Percentiles rank a stretch among this genome's conserved stretches.
Evolutionary conservation across 2,113 vertebrate species (phyloP).

Genomic region (Danio rerio): DNA sequence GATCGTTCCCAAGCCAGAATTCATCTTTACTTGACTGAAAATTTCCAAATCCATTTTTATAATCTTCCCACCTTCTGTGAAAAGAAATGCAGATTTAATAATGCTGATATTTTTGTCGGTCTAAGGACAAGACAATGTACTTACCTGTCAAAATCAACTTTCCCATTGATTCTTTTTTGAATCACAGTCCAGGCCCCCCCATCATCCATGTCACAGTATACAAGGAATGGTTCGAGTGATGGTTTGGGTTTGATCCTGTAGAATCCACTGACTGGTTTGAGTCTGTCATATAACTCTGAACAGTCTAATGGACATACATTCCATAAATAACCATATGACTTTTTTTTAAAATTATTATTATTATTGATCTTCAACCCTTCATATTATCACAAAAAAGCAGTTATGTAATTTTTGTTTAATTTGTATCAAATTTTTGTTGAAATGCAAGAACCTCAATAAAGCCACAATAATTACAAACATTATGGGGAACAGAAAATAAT

Average conservation of each 20-base stretch:
- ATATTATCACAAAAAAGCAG: no score
- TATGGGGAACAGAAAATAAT: not conserved
- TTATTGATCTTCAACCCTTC: no score
- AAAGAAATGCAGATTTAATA: not conserved
- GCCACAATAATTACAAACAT: no score
- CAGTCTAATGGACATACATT: conserved; percentile 82
- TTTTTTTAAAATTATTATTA: no score
- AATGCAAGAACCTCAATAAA: not conserved
- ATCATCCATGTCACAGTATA: conserved; percentile 89
- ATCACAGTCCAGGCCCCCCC: conserved; percentile 90
- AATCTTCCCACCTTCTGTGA: conserved; percentile 86
- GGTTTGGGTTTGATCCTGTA: conserved; percentile 81
- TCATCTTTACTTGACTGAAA: conserved; percentile 86
- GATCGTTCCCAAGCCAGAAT: conserved; percentile 90
- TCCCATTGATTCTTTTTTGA: conserved; percentile 83
- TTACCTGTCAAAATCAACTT: conserved; percentile 86
- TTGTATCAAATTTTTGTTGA: no score
- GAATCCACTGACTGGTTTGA: conserved; percentile 77
- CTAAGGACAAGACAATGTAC: not conserved
- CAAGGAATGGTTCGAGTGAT: conserved; percentile 81
- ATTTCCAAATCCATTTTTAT: conserved; percentile 87
- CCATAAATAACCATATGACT: no score
- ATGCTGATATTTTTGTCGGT: not conserved
- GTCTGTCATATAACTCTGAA: conserved; percentile 78
- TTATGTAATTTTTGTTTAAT: no score